Evolutionary conservation across 2,888 invertebrate species (phyloP), one percentile per base, ranked within the genome.

Genomic region (Phoenoteleia sp.): DNA sequence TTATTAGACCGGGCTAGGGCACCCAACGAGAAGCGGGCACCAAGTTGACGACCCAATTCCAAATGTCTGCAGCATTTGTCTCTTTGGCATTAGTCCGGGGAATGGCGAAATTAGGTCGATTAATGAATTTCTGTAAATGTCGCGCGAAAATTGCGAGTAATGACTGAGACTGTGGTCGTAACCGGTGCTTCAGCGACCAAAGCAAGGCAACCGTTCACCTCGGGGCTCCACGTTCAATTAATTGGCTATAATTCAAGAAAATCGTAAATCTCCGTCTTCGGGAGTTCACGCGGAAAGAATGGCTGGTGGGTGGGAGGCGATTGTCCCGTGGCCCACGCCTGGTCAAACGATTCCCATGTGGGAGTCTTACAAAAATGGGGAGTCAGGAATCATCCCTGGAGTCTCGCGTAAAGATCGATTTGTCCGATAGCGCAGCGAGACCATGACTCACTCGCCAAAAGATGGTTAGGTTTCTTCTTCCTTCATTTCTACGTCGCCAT

Each of bases 221-320:
- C 39, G 39, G 25, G 58, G 69, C 45, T 72, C 83, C 71, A 81
- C 84, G 86, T 89, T 91, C 90, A 92, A 92, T 92, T 92, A 92
- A 92, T 92, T 91, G 92, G 91, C 89, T 87, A 91, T 92, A 92
- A 93, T 91, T 91, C 91, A 91, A 88, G 88, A 90, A 90, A 92
- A 91, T 85, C 90, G 91, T 92, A 92, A 93, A 92, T 93, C 91
- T 91, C 87, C 72, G 74, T 64, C 74, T 66, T 76, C 72, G 69
- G 56, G 72, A 80, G 76, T 83, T 79, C 56, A 62, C 75, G 79
- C 64, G 64, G 47, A 72, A 89, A 90, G 90, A 92, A 92, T 91
- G 88, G 81, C 85, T 87, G 89, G 92, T 93, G 90, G 92, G 93
- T 92, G 92, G 93, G 93, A 92, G 92, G 91, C 90, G 91, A 93